Base-by-base conservation (phyloP, 1,140 invertebrate genomes). In the Trypoxylus dichotomus region DNA sequence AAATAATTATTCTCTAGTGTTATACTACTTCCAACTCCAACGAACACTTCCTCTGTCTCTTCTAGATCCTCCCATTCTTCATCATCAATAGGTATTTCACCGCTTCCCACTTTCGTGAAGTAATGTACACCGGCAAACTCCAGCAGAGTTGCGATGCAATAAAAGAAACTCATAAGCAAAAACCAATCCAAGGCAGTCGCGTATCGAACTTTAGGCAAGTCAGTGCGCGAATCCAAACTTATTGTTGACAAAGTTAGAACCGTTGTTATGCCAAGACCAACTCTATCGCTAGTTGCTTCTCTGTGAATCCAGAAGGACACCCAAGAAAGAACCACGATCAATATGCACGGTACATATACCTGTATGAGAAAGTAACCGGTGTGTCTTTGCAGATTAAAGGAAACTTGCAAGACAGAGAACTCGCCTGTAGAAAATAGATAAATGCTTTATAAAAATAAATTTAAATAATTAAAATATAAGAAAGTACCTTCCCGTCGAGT, bases 301-400 rank as follows among this genome's bases (percentile, higher is more conserved):
- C 96, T 90, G 87, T 98, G 96, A 81, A 98, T 96, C 96, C 96
- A 98, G 85, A 98, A 98, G 0, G 96, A 97, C 0, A 98, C 96
- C 96, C 96, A 99, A 0, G 96, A 97, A 0, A 98, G 88, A 0
- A 97, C 94, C 0, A 98, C 97, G 78, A 98, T 96, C 72, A 98
- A 89, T 74, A 96, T 95, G 84, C 97, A 98, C 0, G 97, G 97
- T 24, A 98, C 91, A 86, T 98, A 98, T 13, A 97, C 95, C 88
- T 98, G 96, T 79, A 98, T 96, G 6, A 98, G 89, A 86, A 97
- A 98, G 85, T 97, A 98, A 54, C 96, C 96, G 1, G 96, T 95
- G 83, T 97, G 93, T 7, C 97, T 89, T 82, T 95, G 93, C 6
- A 98, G 89, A 86, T 96, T 96, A 86, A 98, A 98, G 37, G 95